Percentiles rank a stretch among this genome's conserved stretches.
phyloP scores from a whole-genome alignment of 1,140 invertebrate species.

The Heliconius congener region DNA sequence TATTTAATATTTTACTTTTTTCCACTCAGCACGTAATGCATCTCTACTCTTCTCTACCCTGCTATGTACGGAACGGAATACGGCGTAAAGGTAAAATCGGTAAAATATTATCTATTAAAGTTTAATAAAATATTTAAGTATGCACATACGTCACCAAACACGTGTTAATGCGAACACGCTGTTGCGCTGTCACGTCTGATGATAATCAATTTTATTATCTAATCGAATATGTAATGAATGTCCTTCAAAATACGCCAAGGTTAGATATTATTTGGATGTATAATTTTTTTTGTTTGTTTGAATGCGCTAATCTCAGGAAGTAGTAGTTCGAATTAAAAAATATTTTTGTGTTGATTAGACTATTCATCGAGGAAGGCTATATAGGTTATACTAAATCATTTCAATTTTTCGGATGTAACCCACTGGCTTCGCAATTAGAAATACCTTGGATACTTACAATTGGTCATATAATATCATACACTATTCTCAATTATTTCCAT shows the following conservation, averaged over 20 bases:
- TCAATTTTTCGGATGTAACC: too few relatives aligned
- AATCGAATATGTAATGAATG: neutral
- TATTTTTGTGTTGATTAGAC: too few relatives aligned
- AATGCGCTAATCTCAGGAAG: too few relatives aligned
- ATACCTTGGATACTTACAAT: too few relatives aligned
- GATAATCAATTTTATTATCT: conserved; percentile 1
- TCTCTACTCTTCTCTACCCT: neutral
- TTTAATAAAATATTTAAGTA: neutral
- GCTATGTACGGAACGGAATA: neutral
- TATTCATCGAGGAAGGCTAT: too few relatives aligned
- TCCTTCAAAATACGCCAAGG: neutral
- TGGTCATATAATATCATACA: too few relatives aligned
- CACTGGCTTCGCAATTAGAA: too few relatives aligned
- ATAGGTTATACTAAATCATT: too few relatives aligned
- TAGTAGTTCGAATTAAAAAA: too few relatives aligned
- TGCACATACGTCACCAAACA: neutral
- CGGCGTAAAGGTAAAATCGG: neutral
- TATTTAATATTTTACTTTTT: neutral
- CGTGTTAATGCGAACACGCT: neutral
- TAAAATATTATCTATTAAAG: neutral
- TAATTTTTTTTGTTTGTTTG: neutral
- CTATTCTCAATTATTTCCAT: too few relatives aligned
- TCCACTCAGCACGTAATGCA: neutral
- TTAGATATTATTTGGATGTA: neutral
- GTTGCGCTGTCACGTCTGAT: neutral